These are phyloP conservation scores for Syrrhaptes paradoxus DNA, from an alignment of 2,113 vertebrate genomes.

Conservation along the genomic window DNA sequence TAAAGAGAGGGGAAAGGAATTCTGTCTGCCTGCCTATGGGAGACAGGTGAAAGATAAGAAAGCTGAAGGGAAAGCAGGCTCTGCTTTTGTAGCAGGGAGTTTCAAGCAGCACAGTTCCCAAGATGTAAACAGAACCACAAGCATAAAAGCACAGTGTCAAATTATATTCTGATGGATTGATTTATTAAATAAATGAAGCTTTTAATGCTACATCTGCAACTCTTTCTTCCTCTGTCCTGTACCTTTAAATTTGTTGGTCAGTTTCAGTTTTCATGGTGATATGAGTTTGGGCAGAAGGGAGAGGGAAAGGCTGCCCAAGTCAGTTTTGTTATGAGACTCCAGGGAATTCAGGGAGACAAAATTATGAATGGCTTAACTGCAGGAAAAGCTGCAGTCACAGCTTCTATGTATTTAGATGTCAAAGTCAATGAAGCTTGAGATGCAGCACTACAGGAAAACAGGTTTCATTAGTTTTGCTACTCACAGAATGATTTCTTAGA, in stretches of 20 bases:
- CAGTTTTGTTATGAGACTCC: not conserved
- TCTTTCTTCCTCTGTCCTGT: not conserved
- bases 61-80: not conserved
- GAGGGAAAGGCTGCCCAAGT: not conserved
- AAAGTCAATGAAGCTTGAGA: conserved; percentile 1
- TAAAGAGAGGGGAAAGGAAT: not conserved
- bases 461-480: not conserved
- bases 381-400: conserved; percentile 1
- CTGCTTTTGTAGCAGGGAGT: not conserved
- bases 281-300: not conserved
- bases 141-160: not conserved
- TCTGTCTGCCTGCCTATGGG: not conserved
- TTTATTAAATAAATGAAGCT: not conserved
- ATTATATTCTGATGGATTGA: not conserved
- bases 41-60: not conserved
- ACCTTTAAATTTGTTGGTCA: not conserved
- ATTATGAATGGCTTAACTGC: not conserved
- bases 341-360: not conserved
- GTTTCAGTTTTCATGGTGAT: not conserved
- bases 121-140: not conserved
- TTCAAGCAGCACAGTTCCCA: not conserved
- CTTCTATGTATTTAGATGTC: not conserved
- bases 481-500: not conserved
- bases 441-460: not conserved
- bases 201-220: not conserved